These are phyloP conservation scores for Papilio elwesi DNA, from an alignment of 2,888 invertebrate genomes.

Conservation along the genomic window DNA sequence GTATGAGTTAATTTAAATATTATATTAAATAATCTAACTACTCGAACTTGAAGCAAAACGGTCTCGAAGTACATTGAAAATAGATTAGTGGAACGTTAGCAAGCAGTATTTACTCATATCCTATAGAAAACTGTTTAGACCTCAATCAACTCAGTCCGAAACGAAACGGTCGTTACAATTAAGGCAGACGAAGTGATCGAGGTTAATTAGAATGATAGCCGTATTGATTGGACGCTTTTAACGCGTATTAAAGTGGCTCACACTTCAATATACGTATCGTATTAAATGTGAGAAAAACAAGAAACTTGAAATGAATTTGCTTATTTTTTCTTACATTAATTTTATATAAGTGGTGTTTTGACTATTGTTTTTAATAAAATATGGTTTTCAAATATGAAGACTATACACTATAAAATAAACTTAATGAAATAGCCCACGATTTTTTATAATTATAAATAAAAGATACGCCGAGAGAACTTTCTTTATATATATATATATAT, in stretches of 20 bases:
- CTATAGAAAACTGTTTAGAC: conserved; percentile 1
- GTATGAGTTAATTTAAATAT: too few species aligned
- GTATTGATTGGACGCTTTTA: conserved; percentile 18
- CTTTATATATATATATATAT: too few species aligned
- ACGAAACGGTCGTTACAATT: conserved; percentile 10
- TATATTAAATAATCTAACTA: too few species aligned
- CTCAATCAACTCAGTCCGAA: conserved; percentile 9
- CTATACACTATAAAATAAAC: too few species aligned
- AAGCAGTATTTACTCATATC: neutral
- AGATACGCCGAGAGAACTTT: too few species aligned
- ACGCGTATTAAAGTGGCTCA: conserved; percentile 1
- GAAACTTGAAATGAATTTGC: too few species aligned
- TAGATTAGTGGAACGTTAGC: neutral
- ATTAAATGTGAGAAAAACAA: neutral
- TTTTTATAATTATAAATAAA: too few species aligned
- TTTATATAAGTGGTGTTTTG: too few species aligned
- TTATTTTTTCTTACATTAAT: too few species aligned
- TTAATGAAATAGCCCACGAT: too few species aligned
- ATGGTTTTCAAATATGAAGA: too few species aligned
- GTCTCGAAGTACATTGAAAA: neutral
- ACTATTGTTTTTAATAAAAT: too few species aligned
- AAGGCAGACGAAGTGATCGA: neutral
- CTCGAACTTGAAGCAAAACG: neutral
- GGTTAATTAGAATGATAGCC: conserved; percentile 16
- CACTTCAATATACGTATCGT: neutral